Evolutionary conservation across 2,888 invertebrate genomes (phyloP), one percentile per base, ranked within the genome.

Genomic region (Dermolepida albohirtum): DNA sequence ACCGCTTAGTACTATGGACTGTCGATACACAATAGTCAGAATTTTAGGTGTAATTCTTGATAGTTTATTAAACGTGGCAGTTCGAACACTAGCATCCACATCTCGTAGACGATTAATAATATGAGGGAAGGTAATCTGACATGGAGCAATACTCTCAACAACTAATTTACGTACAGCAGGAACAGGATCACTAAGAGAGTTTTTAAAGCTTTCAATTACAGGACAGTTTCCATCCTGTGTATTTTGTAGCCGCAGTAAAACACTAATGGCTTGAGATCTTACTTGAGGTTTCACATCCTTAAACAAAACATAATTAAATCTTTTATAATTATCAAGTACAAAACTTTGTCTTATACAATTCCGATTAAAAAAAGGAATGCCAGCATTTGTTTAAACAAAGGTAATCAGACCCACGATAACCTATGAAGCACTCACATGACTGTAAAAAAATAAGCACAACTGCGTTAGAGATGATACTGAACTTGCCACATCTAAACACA

Each of bases 221-320:
- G 88, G 89, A 80, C 96, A 95, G 39, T 91, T 87, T 0, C 87
- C 87, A 77, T 93, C 89, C 54, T 84, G 84, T 0, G 95, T 94
- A 75, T 93, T 90, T 81, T 96, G 96, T 0, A 96, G 84, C 4
- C 95, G 86, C 65, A 91, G 89, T 44, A 96, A 83, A 0, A 94
- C 93, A 29, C 89, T 81, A 0, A 94, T 90, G 0, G 95, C 95
- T 74, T 95, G 91, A 40, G 90, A 89, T 16, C 96, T 87, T 2
- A 96, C 92, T 57, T 89, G 88, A 0, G 92, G 87, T 50, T 92
- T 89, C 7, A 89, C 87, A 78, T 96, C 96, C 84, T 92, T 84
- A 0, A 83, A 72, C 11, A 64, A 27, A 34, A n/a, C 1, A 22
- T 22, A 22, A 22, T 22, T 22, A 22, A 2, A 2, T 22, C 4